phyloP scores from a whole-genome alignment of 2,888 invertebrate species.

The Altica lythri region DNA sequence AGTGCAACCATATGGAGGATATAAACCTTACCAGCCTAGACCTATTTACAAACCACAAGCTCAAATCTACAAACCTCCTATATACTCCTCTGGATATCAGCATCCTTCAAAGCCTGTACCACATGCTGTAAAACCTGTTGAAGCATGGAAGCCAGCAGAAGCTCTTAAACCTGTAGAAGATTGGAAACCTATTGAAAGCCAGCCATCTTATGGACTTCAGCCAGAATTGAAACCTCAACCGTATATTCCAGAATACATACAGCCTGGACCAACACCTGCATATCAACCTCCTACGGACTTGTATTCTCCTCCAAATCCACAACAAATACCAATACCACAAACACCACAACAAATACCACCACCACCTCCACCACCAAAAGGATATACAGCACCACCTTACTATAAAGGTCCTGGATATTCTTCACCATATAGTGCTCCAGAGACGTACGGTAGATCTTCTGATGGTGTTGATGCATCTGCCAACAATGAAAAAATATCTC shows the following conservation, averaged over 20 bases:
- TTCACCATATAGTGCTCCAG: constrained; percentile 35
- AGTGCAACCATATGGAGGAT: constrained; percentile 22
- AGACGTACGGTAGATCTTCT: not conserved
- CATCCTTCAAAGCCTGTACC: not conserved
- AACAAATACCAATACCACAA: too few species aligned
- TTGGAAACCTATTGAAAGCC: not conserved
- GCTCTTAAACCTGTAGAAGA: too few species aligned
- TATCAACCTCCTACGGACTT: constrained; percentile 4
- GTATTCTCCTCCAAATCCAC: constrained; percentile 25
- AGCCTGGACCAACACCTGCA: not conserved
- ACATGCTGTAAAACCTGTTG: constrained; percentile 6
- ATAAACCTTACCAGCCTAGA: constrained; percentile 8
- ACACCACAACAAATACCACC: too few species aligned
- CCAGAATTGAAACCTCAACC: not conserved
- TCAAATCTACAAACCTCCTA: constrained; percentile 24
- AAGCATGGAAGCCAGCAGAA: constrained; percentile 10
- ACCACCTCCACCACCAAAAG: too few species aligned
- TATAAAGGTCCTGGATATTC: not conserved
- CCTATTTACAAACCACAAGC: constrained; percentile 24
- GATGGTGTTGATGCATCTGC: constrained; percentile 31
- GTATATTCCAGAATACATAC: not conserved
- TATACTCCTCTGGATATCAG: constrained; percentile 4
- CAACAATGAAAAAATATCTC: constrained; percentile 12
- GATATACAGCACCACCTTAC: too few species aligned
- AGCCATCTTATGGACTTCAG: not conserved